Conservation (phyloP, 2,888 invertebrate species). For the Clostera curtula region DNA sequence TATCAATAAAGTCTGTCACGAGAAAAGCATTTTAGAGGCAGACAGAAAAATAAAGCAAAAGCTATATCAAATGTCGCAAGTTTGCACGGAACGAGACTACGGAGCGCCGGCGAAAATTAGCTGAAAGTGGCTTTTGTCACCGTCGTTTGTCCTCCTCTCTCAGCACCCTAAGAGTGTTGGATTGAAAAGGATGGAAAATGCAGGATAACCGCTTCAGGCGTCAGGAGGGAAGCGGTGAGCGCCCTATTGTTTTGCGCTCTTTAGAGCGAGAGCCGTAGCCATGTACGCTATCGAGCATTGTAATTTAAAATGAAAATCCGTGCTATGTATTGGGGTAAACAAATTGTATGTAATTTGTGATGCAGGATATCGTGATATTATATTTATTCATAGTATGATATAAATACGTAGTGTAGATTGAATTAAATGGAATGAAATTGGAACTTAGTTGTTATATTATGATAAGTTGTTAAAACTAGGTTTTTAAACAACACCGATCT, state of each 20-base stretch:
- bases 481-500: too few species aligned
- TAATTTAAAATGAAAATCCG: conserved; percentile 51
- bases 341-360: background rate
- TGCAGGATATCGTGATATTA: too few species aligned
- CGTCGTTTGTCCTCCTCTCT: conserved; percentile 34
- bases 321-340: conserved; percentile 20
- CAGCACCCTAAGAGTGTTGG: conserved; percentile 18
- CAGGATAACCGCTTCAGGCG: conserved; percentile 62
- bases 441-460: too few species aligned
- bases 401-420: too few species aligned
- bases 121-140: conserved; percentile 61
- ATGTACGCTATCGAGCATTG: conserved; percentile 34
- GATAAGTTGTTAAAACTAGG: too few species aligned
- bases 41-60: conserved; percentile 36
- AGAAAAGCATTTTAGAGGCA: conserved; percentile 2
- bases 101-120: conserved; percentile 64
- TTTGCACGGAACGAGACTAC: conserved; percentile 42
- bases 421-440: too few species aligned
- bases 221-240: conserved; percentile 61
- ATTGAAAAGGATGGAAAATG: conserved; percentile 33
- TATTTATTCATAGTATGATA: too few species aligned
- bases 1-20: too few species aligned
- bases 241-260: conserved; percentile 69
- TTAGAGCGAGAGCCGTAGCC: conserved; percentile 47
- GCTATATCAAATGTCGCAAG: conserved; percentile 36